Evolutionary conservation across 2,797 vertebrate species (phyloP).

Genomic region (Brachyrhaphis roseni): DNA sequence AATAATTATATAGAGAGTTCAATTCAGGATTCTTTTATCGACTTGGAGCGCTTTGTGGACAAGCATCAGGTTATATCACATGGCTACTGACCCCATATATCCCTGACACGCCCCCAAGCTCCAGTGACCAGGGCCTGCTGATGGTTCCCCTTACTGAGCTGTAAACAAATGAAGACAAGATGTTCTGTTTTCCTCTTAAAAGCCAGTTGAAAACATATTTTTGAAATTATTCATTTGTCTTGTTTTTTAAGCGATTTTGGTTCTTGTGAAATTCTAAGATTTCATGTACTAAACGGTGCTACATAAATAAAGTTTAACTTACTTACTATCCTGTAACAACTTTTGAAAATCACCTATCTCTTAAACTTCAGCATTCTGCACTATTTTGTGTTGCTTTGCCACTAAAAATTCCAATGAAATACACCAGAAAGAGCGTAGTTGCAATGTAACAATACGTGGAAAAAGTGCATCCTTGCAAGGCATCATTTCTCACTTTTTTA

Average conservation of each 20-base stretch:
- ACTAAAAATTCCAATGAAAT: not conserved
- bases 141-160: not conserved
- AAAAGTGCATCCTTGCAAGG: slow-evolving; percentile 27
- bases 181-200: not conserved
- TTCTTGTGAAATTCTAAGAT: not conserved
- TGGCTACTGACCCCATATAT: not conserved
- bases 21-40: not conserved
- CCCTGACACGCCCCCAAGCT: not conserved
- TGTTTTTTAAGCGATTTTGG: not conserved
- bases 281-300: not conserved
- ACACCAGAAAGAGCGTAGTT: not conserved
- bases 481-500: slow-evolving; percentile 24
- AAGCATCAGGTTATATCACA: not conserved
- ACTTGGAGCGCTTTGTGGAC: not conserved
- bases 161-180: not conserved
- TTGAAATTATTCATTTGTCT: not conserved
- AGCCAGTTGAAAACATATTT: not conserved
- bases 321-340: not conserved
- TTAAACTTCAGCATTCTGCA: not conserved
- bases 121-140: not conserved
- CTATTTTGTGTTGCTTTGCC: not conserved
- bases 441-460: not conserved
- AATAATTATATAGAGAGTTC: too few relatives aligned
- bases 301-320: not conserved
- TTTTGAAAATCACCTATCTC: not conserved